Evolutionary conservation across 2,797 vertebrate species (phyloP).

Genomic region (Moxostoma hubbsi): DNA sequence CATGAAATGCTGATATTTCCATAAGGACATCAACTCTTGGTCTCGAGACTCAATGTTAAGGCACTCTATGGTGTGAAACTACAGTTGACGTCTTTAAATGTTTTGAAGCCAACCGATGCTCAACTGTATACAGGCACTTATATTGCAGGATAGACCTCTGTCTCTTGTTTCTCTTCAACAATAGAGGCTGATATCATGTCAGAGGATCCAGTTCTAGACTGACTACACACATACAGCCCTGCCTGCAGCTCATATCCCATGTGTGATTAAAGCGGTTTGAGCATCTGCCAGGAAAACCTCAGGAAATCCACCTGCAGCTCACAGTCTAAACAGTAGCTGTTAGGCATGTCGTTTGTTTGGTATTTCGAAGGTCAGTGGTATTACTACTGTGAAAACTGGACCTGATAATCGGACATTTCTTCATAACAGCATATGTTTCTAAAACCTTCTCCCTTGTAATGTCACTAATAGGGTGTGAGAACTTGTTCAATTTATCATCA

Average conservation of each 20-base stretch:
- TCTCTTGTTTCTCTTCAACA: conserved; percentile 22
- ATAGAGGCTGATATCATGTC: conserved; percentile 36
- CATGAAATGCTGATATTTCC: background rate
- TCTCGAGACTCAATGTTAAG: background rate
- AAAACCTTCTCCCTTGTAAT: too few species aligned
- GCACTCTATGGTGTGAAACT: background rate
- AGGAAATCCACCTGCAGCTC: conserved; percentile 33
- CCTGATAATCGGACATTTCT: background rate
- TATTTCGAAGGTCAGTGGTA: conserved; percentile 21
- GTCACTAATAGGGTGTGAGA: background rate
- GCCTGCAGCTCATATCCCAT: background rate
- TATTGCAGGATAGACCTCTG: background rate
- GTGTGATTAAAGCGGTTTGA: conserved; percentile 22
- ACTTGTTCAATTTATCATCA: conserved; percentile 12
- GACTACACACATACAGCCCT: conserved; percentile 24
- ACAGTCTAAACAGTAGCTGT: conserved; percentile 19
- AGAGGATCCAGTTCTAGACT: conserved; percentile 36
- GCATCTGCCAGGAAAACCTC: conserved; percentile 9
- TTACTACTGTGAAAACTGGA: background rate
- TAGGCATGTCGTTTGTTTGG: background rate
- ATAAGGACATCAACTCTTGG: too few species aligned
- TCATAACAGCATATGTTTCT: background rate
- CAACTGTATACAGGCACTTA: background rate
- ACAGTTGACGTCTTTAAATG: background rate
- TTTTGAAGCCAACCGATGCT: background rate